phyloP scores from a whole-genome alignment of 2,113 vertebrate species.

The Sylvilagus bachmani region DNA sequence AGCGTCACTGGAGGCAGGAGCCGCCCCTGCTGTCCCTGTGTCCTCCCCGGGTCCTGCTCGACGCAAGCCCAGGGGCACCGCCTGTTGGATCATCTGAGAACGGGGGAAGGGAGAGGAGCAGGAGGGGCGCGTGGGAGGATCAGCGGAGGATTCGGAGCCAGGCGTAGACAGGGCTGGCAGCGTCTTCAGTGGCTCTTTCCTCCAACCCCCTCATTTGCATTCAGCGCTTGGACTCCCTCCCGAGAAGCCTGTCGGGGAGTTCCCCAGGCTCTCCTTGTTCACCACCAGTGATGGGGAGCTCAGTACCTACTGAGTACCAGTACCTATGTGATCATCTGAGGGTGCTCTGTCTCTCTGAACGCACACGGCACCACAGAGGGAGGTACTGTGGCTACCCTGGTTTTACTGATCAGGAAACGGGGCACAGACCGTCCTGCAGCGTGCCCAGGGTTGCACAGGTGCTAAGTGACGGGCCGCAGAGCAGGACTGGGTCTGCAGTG shows the following conservation, averaged over 20 bases:
- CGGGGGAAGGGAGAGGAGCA: neutral
- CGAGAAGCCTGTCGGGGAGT: neutral
- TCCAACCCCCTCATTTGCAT: neutral
- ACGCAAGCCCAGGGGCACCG: neutral
- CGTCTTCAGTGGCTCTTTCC: neutral
- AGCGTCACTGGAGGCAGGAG: neutral
- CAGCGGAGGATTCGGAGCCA: neutral
- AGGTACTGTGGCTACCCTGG: neutral
- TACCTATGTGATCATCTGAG: neutral
- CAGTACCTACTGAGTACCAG: neutral
- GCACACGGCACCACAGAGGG: neutral
- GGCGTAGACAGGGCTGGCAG: neutral
- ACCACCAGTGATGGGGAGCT: neutral
- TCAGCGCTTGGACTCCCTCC: neutral
- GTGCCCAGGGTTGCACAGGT: neutral
- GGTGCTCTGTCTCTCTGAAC: neutral
- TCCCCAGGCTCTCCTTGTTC: conserved; percentile 5
- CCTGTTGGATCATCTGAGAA: neutral
- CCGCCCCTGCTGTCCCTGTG: neutral
- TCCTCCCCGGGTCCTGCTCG: neutral
- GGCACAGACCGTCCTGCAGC: neutral
- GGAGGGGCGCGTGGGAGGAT: neutral
- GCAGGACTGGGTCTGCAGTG: neutral
- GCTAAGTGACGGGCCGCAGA: neutral
- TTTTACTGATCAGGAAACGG: neutral